Conservation (phyloP, 2,888 invertebrate genomes). For the Lasioglossum malachurum region DNA sequence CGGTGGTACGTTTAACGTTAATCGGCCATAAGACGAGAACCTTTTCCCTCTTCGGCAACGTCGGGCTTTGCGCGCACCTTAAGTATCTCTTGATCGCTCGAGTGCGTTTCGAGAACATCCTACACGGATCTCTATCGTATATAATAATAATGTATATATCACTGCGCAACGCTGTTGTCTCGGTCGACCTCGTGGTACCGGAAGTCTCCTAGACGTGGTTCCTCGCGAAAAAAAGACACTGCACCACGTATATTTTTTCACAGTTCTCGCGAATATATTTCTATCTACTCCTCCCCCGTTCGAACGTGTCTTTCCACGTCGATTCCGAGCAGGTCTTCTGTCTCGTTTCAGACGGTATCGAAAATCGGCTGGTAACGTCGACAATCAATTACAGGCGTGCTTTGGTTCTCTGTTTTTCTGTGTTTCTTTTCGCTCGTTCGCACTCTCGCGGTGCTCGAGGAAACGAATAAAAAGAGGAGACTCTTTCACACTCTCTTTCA, state of each 20-base stretch:
- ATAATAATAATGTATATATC: conserved; percentile 25
- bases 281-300: conserved; percentile 3
- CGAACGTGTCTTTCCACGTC: conserved; percentile 20
- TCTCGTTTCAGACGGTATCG: conserved; percentile 46
- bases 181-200: conserved; percentile 46
- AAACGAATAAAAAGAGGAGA: conserved; percentile 45
- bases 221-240: conserved; percentile 39
- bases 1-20: conserved; percentile 21
- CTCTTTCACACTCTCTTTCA: neutral
- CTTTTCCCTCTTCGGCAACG: conserved; percentile 33
- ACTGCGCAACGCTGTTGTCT: conserved; percentile 49
- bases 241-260: conserved; percentile 27
- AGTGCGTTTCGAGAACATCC: conserved; percentile 49
- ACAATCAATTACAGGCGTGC: conserved; percentile 56
- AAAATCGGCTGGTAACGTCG: conserved; percentile 51
- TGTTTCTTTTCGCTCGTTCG: conserved; percentile 48
- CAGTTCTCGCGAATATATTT: conserved; percentile 23
- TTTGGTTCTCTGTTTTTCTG: conserved; percentile 26
- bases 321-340: conserved; percentile 28
- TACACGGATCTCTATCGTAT: conserved; percentile 38
- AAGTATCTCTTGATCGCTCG: conserved; percentile 59
- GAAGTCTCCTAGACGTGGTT: conserved; percentile 45
- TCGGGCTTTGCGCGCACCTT: conserved; percentile 34
- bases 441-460: conserved; percentile 40
- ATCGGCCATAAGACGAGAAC: conserved; percentile 35